Evolutionary conservation across 2,888 invertebrate genomes (phyloP).

Genomic region (Lysandra coridon): DNA sequence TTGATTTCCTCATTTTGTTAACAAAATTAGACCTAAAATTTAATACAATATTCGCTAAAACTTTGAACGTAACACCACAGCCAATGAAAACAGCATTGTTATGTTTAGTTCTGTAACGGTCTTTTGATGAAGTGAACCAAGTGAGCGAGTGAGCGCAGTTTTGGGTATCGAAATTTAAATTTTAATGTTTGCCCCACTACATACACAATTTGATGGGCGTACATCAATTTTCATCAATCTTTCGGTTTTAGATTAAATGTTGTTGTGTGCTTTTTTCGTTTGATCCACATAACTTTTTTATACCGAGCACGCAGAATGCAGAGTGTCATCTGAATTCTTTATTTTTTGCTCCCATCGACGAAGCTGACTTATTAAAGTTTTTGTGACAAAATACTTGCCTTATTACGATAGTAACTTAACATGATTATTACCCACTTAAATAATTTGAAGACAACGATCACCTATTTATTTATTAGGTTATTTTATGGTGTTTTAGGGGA

Average conservation of each 20-base stretch:
- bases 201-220: slow-evolving; percentile 42
- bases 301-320: slow-evolving; percentile 7
- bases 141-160: slow-evolving; percentile 44
- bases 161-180: slow-evolving; percentile 47
- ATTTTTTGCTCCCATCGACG: slow-evolving; percentile 12
- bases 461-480: not conserved
- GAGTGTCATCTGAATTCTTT: slow-evolving; percentile 19
- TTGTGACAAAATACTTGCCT: not conserved
- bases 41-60: slow-evolving; percentile 32
- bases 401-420: not conserved
- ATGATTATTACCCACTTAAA: not conserved
- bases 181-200: slow-evolving; percentile 42
- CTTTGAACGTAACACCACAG: slow-evolving; percentile 31
- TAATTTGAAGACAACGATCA: not conserved
- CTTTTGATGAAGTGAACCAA: slow-evolving; percentile 45
- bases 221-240: slow-evolving; percentile 43
- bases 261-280: slow-evolving; percentile 38
- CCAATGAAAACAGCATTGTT: slow-evolving; percentile 42
- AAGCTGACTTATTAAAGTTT: slow-evolving; percentile 17
- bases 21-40: not conserved
- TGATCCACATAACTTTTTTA: slow-evolving; percentile 38
- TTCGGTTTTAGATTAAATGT: slow-evolving; percentile 41
- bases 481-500: not conserved
- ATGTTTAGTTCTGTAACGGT: slow-evolving; percentile 44
- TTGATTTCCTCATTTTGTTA: not conserved